These are phyloP conservation scores for Meloe dianella DNA, from an alignment of 2,888 invertebrate species.

Conservation along the genomic window DNA sequence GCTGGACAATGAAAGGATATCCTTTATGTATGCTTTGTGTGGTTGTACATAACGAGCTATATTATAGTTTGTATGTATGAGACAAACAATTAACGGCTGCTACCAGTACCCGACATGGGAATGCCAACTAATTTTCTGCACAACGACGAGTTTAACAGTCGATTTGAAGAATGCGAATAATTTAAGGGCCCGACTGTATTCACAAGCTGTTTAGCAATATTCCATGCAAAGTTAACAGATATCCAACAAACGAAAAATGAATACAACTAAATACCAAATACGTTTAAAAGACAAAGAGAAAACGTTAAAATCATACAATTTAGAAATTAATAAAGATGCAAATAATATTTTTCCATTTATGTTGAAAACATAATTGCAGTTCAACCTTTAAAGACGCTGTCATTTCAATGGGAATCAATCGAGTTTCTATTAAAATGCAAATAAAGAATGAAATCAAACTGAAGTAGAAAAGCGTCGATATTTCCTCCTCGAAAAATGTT, in stretches of 20 bases:
- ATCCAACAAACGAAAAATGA: too few relatives aligned
- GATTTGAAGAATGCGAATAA: not conserved
- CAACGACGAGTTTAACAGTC: constrained; percentile 5
- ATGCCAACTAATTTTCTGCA: constrained; percentile 30
- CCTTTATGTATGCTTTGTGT: constrained; percentile 45
- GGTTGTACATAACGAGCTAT: constrained; percentile 43
- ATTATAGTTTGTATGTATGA: constrained; percentile 29
- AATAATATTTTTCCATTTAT: not conserved
- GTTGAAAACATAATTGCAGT: too few relatives aligned
- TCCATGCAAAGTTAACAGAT: not conserved
- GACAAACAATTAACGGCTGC: constrained; percentile 20
- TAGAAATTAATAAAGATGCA: not conserved
- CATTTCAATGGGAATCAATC: constrained; percentile 12
- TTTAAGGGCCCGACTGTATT: not conserved
- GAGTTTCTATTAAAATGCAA: constrained; percentile 15
- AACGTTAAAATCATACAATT: not conserved
- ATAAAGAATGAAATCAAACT: constrained; percentile 11
- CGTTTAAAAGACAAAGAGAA: not conserved
- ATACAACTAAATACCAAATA: too few relatives aligned
- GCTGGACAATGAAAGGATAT: constrained; percentile 47
- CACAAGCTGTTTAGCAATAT: not conserved
- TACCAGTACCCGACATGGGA: constrained; percentile 16
- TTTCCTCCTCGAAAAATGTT: constrained; percentile 4
- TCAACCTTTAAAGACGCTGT: not conserved
- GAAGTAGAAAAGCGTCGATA: constrained; percentile 4